Conservation (phyloP, 2,888 invertebrate genomes). For the Linyphia triangularis region DNA sequence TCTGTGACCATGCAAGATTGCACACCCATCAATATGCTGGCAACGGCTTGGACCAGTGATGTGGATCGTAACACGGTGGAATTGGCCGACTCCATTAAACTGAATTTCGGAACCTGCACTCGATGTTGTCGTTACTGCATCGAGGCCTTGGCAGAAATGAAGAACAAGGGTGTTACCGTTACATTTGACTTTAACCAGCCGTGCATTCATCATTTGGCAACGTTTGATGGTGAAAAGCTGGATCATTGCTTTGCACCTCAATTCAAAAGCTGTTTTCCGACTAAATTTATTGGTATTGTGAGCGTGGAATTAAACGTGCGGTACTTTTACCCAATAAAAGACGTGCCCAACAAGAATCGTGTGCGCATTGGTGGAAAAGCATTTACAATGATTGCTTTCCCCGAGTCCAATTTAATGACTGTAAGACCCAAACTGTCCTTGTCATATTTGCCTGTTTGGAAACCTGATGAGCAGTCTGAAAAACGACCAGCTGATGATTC, state of each 20-base stretch:
- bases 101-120: neutral
- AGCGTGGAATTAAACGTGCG: neutral
- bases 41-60: neutral
- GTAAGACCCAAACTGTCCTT: neutral
- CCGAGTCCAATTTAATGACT: neutral
- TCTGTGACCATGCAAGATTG: neutral
- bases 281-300: neutral
- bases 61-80: neutral
- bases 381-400: neutral
- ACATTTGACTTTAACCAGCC: neutral
- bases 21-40: neutral
- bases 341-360: neutral
- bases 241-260: neutral
- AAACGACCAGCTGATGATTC: neutral
- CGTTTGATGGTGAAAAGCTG: neutral
- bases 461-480: neutral
- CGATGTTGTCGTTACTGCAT: neutral
- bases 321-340: constrained; percentile 11
- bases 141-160: neutral
- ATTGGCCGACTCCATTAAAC: neutral
- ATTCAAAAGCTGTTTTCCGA: neutral
- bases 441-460: neutral
- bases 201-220: neutral
- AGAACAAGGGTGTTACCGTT: neutral
- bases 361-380: neutral